Base-by-base conservation (phyloP, 2,797 vertebrate genomes). In the Pseudochaenichthys georgianus region DNA sequence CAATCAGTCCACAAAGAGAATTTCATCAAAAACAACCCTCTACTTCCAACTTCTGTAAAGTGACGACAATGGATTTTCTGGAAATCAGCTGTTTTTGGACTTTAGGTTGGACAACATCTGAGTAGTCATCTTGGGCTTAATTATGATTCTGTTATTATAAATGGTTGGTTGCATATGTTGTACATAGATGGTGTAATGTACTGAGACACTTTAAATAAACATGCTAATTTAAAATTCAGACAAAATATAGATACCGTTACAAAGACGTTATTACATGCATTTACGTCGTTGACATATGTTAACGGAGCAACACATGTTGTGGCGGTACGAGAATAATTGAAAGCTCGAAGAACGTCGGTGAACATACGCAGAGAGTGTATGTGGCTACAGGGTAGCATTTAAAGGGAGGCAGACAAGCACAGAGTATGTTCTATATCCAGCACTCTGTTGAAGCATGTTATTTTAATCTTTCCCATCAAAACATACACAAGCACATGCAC, bases 321-420 rank as follows among this genome's bases (percentile, higher is more conserved):
- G 62, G 73, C 64, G 68, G 54, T 70, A 80, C 47, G 41, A 66
- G 31, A 58, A 76, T 87, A 90, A 89, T 74, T 90, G 59, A 78
- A 90, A 87, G 87, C 80, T 82, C 53, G 72, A 77, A 70, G 67
- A 51, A 73, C 59, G 38, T 54, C 13, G 48, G 70, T 75, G 52
- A 50, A 73, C 70, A 63, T 81, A 71, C 77, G 78, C 64, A 38
- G 13, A 75, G 65, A 66, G 71, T 76, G 82, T 67, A 76, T 90
- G 88, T 85, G 86, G 88, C 82, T 76, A 55, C 72, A 70, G 70
- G 80, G 82, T 84, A 87, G 59, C 75, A 89, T 82, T 93, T 88
- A 92, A 92, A 87, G 73, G 50, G 73, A 84, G 74, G 74, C 65
- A 65, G 77, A 84, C 72, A 57, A 61, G 46, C 34, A 63, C 46